Conservation (phyloP, 2,888 invertebrate species). For the Chelonus formosanus region DNA sequence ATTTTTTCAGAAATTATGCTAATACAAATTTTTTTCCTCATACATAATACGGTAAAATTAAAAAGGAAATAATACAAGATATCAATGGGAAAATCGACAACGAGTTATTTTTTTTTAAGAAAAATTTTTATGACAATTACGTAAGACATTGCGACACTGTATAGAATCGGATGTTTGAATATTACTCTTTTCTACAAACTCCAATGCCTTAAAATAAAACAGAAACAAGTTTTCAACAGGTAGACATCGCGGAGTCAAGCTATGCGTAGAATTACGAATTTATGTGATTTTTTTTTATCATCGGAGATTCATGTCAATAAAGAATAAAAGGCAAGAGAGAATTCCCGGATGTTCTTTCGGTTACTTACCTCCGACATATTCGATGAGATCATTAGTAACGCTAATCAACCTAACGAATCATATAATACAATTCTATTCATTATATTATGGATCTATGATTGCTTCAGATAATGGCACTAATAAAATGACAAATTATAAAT, state of each 20-base stretch:
- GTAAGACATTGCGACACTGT: neutral
- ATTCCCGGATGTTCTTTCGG: slow-evolving; percentile 15
- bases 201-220: neutral
- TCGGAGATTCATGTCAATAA: slow-evolving; percentile 6
- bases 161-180: slow-evolving; percentile 5
- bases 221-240: slow-evolving; percentile 21
- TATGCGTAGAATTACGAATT: slow-evolving; percentile 4
- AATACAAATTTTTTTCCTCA: too few species aligned
- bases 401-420: neutral
- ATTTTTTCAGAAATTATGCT: too few species aligned
- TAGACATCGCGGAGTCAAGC: slow-evolving; percentile 19
- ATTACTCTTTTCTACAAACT: slow-evolving; percentile 1
- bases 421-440: neutral
- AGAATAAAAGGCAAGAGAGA: neutral
- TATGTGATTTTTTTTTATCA: slow-evolving; percentile 13
- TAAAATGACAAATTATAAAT: too few species aligned
- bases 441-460: too few species aligned
- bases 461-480: too few species aligned
- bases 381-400: slow-evolving; percentile 6
- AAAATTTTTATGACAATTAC: neutral
- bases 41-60: too few species aligned
- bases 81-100: too few species aligned
- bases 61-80: too few species aligned
- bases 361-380: slow-evolving; percentile 11
- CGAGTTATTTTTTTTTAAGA: neutral